phyloP scores from a whole-genome alignment of 2,113 vertebrate genomes.

The Cyphomyrus plagiostoma region DNA sequence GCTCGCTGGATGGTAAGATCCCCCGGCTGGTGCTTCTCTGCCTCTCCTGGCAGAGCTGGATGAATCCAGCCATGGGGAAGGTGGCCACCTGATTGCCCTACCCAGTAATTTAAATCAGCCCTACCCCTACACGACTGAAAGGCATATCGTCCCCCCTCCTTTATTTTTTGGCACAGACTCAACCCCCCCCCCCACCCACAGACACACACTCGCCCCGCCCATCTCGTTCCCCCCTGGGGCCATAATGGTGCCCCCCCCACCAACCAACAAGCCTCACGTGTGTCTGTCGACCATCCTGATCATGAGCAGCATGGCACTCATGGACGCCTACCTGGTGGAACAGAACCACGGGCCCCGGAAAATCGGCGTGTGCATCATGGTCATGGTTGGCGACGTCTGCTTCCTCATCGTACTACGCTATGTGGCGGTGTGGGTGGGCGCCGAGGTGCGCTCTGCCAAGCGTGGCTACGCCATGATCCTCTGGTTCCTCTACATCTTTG shows the following conservation, averaged over 20 bases:
- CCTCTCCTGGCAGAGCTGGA: conserved; percentile 53
- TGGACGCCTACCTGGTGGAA: conserved; percentile 69
- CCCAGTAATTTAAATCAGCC: conserved; percentile 26
- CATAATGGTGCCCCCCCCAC: conserved; percentile 66
- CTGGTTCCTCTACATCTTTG: conserved; percentile 73
- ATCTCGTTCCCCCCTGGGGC: background rate
- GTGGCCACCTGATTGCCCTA: conserved; percentile 43
- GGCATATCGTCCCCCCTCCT: background rate
- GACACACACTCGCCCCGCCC: background rate
- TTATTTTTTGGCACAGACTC: background rate
- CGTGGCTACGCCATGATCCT: conserved; percentile 71
- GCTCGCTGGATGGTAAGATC: conserved; percentile 24
- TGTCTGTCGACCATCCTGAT: conserved; percentile 68
- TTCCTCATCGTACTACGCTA: conserved; percentile 66
- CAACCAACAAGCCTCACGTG: conserved; percentile 66
- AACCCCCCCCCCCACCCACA: background rate
- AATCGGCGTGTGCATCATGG: conserved; percentile 70
- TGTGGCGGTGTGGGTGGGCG: conserved; percentile 66
- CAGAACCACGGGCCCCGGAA: conserved; percentile 68
- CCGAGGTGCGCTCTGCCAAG: conserved; percentile 65
- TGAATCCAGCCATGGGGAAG: conserved; percentile 44
- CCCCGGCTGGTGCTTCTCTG: conserved; percentile 43
- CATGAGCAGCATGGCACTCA: conserved; percentile 69
- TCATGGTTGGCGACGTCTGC: conserved; percentile 68
- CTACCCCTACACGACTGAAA: conserved; percentile 11